Percentiles rank a stretch among this genome's conserved stretches.
These are phyloP conservation scores for Pseudomyrmex flavicornis DNA, from an alignment of 1,140 invertebrate species.

Conservation along the genomic window DNA sequence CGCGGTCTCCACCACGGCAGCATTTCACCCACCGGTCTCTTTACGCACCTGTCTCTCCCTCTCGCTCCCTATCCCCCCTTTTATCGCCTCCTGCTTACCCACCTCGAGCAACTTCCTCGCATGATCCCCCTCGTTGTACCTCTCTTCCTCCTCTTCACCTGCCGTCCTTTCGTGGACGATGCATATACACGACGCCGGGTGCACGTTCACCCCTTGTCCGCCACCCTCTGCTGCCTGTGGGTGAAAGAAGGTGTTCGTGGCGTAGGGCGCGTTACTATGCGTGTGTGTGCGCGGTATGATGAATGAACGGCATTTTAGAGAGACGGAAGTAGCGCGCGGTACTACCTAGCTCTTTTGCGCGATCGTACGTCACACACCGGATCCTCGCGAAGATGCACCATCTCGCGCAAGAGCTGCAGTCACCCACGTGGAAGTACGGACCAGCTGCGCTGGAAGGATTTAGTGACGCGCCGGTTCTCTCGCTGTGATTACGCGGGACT, in stretches of 20 bases:
- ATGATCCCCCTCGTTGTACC: constrained; percentile 19
- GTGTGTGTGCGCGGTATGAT: constrained; percentile 54
- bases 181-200: constrained; percentile 34
- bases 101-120: constrained; percentile 18
- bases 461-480: constrained; percentile 44
- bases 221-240: not conserved
- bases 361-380: constrained; percentile 51
- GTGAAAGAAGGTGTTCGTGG: constrained; percentile 28
- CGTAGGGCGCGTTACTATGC: constrained; percentile 48
- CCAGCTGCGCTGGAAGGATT: constrained; percentile 52
- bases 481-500: constrained; percentile 38
- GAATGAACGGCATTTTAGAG: constrained; percentile 65
- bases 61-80: constrained; percentile 34
- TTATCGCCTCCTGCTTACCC: constrained; percentile 3
- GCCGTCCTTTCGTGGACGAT: constrained; percentile 15
- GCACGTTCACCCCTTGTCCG: constrained; percentile 2
- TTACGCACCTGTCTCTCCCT: constrained; percentile 65
- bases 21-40: constrained; percentile 70
- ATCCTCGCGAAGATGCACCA: constrained; percentile 28
- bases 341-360: constrained; percentile 39
- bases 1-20: constrained; percentile 78
- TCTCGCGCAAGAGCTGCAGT: constrained; percentile 29
- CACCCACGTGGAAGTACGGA: constrained; percentile 64
- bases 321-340: constrained; percentile 51
- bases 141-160: constrained; percentile 5